Base-by-base conservation (phyloP, 2,888 invertebrate species). In the Drosophila bunnanda region DNA sequence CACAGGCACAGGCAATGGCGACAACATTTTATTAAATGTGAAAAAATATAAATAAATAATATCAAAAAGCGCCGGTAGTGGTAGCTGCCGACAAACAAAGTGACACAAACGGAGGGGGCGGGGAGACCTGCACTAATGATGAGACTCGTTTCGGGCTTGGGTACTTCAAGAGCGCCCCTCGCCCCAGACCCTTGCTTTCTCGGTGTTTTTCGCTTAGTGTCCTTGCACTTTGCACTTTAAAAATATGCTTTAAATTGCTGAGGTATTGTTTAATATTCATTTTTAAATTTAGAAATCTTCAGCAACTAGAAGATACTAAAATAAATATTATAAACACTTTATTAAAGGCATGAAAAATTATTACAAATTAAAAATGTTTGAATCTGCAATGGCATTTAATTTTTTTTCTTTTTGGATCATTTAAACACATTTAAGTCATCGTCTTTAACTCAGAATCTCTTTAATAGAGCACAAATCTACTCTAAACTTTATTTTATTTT, bases 11-110 rank as follows among this genome's bases (percentile, higher is more conserved):
- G 53, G 34, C 36, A 53, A 6, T 39, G 68, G 55, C 67, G 68
- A 57, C 71, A 54, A 41, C 59, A 82, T 73, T 77, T 82, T 71
- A 79, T 79, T 54, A 78, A 83, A 81, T 78, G 58, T 74, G 56
- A 77, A 79, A 79, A 71, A 73, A 79, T 74, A 67, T 77, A 80
- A 75, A 82, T 77, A 78, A 78, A 76, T 76, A 71, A 74, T 73
- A 66, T 67, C 56, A 72, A 71, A 79, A 75, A 43, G 39, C 67
- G 58, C 50, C 54, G 55, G 60, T 57, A 61, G 60, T 57, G 46
- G 52, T 36, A 43, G 43, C n/a, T 46, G 46, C 54, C 54, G 41
- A 55, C 57, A 43, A 50, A 73, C 72, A 73, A 66, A 73, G 72
- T 72, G 56, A 72, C 66, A 56, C 50, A 53, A 60, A 60, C 67